A percentile compares a stretch with the other conserved stretches of the same genome.
Evolutionary conservation across 2,888 invertebrate species (phyloP).

Genomic region (Microctonus aethiopoides): DNA sequence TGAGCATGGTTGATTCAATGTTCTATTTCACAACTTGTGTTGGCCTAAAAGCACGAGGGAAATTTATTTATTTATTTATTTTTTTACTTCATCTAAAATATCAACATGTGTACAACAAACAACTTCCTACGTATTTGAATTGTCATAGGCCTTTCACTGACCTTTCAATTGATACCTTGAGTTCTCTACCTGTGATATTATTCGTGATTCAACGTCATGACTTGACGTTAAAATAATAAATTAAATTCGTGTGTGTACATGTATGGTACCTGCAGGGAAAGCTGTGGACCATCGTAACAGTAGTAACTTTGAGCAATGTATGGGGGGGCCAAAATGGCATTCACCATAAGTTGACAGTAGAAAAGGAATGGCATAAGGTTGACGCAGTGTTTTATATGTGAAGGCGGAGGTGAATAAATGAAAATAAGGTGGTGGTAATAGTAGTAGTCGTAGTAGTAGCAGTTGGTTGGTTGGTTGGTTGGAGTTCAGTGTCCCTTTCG

Average conservation of each 20-base stretch:
- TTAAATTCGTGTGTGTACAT: neutral
- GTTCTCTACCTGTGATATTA: slow-evolving; percentile 44
- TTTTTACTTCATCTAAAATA: neutral
- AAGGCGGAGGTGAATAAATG: slow-evolving; percentile 39
- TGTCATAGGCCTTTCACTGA: slow-evolving; percentile 57
- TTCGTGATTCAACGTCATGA: slow-evolving; percentile 19
- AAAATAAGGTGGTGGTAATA: slow-evolving; percentile 40
- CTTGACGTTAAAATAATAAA: slow-evolving; percentile 12
- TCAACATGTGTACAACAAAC: no score
- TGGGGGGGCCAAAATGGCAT: slow-evolving; percentile 7
- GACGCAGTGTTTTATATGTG: slow-evolving; percentile 38
- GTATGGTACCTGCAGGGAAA: slow-evolving; percentile 31
- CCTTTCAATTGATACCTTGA: slow-evolving; percentile 53
- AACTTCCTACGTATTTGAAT: slow-evolving; percentile 47
- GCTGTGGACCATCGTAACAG: slow-evolving; percentile 32
- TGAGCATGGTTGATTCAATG: neutral
- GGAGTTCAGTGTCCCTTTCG: slow-evolving; percentile 66
- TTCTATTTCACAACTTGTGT: slow-evolving; percentile 27
- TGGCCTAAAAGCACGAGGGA: neutral
- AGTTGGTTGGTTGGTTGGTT: no score
- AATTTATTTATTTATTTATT: slow-evolving; percentile 9
- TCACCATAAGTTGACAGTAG: slow-evolving; percentile 10
- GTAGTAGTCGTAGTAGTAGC: slow-evolving; percentile 39
- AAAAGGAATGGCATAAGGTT: neutral
- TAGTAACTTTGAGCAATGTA: slow-evolving; percentile 45